phyloP scores from a whole-genome alignment of 2,888 invertebrate species.

The Drosophila silvestris region DNA sequence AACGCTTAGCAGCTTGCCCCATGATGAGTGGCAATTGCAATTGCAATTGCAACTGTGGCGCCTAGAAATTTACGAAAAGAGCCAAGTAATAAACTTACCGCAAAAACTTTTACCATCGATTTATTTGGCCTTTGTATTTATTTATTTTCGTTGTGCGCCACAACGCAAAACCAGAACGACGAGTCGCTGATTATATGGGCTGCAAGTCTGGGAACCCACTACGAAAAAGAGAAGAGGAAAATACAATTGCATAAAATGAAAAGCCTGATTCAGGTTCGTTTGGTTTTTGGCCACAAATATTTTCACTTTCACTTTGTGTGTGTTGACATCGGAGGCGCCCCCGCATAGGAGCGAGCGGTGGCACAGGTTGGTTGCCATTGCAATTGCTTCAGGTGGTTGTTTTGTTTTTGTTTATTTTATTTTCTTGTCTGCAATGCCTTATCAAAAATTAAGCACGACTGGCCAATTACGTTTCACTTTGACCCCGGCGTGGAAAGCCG shows the following conservation, averaged over 20 bases:
- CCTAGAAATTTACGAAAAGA: slow-evolving; percentile 44
- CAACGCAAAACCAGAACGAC: slow-evolving; percentile 39
- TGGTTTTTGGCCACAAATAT: slow-evolving; percentile 31
- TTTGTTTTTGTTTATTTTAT: not conserved
- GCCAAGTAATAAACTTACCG: slow-evolving; percentile 49
- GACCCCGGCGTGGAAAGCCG: slow-evolving; percentile 71
- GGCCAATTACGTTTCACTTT: slow-evolving; percentile 81
- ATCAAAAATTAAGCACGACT: slow-evolving; percentile 74
- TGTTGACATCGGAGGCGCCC: slow-evolving; percentile 69
- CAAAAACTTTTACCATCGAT: slow-evolving; percentile 66
- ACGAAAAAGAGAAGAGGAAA: not conserved
- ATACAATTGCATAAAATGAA: slow-evolving; percentile 75
- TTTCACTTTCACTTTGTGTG: slow-evolving; percentile 76
- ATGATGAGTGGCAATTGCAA: slow-evolving; percentile 51
- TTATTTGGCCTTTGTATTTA: slow-evolving; percentile 56
- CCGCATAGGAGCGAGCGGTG: slow-evolving; percentile 46
- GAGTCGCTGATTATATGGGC: slow-evolving; percentile 52
- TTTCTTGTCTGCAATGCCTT: slow-evolving; percentile 44
- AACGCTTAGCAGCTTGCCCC: slow-evolving; percentile 59
- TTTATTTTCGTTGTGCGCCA: slow-evolving; percentile 7
- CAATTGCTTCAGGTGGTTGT: slow-evolving; percentile 43
- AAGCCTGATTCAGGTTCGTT: slow-evolving; percentile 25
- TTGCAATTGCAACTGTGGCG: slow-evolving; percentile 26
- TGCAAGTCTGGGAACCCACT: slow-evolving; percentile 58
- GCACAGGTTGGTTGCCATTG: slow-evolving; percentile 36